These are phyloP conservation scores for Myiopsitta monachus DNA, from an alignment of 2,113 vertebrate species.

Conservation along the genomic window DNA sequence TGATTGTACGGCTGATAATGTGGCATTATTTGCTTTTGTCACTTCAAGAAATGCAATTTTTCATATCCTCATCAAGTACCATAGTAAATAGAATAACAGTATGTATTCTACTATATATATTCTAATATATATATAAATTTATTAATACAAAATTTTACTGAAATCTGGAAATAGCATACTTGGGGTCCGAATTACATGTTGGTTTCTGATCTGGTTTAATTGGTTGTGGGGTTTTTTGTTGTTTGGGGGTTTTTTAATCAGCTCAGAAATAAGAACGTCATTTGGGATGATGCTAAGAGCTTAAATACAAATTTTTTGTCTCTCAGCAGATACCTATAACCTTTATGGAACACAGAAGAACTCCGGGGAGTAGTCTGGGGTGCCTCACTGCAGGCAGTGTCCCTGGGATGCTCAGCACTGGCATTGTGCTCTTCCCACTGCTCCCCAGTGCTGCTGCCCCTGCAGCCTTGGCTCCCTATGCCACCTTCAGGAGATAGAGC, in stretches of 20 bases:
- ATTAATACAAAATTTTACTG: neutral
- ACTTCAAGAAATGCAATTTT: neutral
- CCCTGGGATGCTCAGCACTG: neutral
- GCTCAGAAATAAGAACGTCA: neutral
- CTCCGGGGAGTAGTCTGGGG: rapidly evolving
- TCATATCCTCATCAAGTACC: neutral
- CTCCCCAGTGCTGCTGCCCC: neutral
- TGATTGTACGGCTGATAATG: neutral
- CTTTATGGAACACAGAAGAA: neutral
- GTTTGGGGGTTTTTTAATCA: neutral
- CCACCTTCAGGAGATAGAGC: neutral
- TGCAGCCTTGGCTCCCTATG: neutral
- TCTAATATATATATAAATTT: neutral
- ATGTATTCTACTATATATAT: neutral
- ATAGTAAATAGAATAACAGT: neutral
- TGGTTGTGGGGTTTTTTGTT: neutral
- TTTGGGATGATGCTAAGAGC: neutral
- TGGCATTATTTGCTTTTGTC: neutral
- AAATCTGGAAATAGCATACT: neutral
- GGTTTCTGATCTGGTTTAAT: neutral
- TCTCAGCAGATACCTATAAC: neutral
- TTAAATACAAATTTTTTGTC: neutral
- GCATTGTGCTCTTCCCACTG: rapidly evolving
- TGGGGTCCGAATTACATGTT: rapidly evolving
- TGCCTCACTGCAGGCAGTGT: neutral